phyloP scores from a whole-genome alignment of 2,113 vertebrate genomes.

The Melanotaenia duboulayi region DNA sequence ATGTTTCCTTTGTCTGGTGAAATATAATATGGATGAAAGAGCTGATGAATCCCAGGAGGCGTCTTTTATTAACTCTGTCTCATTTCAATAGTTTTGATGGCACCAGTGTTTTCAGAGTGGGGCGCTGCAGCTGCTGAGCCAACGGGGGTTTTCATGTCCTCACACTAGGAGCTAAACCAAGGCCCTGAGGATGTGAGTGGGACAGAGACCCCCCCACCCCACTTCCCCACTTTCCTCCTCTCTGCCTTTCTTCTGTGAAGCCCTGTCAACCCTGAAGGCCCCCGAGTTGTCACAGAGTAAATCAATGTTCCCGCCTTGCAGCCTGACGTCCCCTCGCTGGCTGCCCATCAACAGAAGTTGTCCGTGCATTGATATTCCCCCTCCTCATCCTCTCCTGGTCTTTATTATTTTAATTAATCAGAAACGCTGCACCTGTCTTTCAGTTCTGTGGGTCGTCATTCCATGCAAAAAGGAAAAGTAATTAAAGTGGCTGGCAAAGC shows the following conservation, averaged over 20 bases:
- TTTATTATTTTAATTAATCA: slow-evolving; percentile 84
- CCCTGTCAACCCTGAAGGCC: slow-evolving; percentile 71
- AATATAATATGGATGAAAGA: slow-evolving; percentile 67
- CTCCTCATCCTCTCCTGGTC: slow-evolving; percentile 43
- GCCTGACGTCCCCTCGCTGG: slow-evolving; percentile 58
- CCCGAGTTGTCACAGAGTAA: slow-evolving; percentile 73
- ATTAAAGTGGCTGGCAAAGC: slow-evolving; percentile 79
- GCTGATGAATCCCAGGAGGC: slow-evolving; percentile 76
- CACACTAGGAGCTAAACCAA: slow-evolving; percentile 37
- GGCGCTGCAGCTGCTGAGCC: slow-evolving; percentile 64
- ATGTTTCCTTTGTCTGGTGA: slow-evolving; percentile 69
- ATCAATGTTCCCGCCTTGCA: slow-evolving; percentile 74
- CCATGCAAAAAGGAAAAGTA: slow-evolving; percentile 70
- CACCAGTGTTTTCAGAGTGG: slow-evolving; percentile 39
- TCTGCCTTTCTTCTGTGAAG: slow-evolving; percentile 35
- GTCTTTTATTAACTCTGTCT: slow-evolving; percentile 79
- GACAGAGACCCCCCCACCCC: slow-evolving; percentile 7
- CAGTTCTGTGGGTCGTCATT: slow-evolving; percentile 64
- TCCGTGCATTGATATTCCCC: slow-evolving; percentile 60
- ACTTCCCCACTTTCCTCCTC: neutral
- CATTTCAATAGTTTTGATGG: slow-evolving; percentile 70
- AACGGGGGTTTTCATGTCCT: slow-evolving; percentile 22
- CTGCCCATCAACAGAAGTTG: slow-evolving; percentile 59
- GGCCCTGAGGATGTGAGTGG: slow-evolving; percentile 54
- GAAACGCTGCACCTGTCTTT: slow-evolving; percentile 80